Evolutionary conservation across 2,113 vertebrate species (phyloP).

Genomic region (Pseudorectes ferrugineus): DNA sequence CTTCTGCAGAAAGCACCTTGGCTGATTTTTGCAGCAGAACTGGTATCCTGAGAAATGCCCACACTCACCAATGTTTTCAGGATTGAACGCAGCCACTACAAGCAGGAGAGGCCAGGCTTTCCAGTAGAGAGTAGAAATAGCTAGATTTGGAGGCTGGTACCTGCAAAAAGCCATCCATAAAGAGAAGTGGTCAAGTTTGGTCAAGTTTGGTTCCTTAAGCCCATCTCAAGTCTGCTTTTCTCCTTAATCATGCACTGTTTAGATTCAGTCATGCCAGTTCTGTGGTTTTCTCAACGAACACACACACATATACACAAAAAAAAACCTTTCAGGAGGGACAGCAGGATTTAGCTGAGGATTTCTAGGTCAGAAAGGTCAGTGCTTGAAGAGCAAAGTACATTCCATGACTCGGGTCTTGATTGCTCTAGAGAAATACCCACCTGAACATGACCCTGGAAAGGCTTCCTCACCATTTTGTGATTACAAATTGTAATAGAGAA

Average conservation of each 20-base stretch:
- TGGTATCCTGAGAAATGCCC: background rate
- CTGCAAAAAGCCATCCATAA: constrained; percentile 56
- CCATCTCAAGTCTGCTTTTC: background rate
- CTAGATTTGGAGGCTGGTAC: constrained; percentile 94
- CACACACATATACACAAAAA: background rate
- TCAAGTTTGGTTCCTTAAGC: background rate
- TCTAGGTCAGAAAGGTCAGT: background rate
- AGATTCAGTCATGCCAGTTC: background rate
- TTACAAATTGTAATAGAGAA: background rate
- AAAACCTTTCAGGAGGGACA: background rate
- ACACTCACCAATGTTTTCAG: constrained; percentile 91
- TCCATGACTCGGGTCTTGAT: background rate
- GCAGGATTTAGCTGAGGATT: background rate
- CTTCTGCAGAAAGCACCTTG: background rate
- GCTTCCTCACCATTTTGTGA: background rate
- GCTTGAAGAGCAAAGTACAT: background rate
- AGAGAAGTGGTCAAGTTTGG: background rate
- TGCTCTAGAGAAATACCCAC: background rate
- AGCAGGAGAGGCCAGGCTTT: constrained; percentile 96
- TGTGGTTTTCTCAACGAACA: background rate
- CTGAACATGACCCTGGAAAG: background rate
- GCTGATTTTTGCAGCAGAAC: background rate
- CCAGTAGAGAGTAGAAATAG: constrained; percentile 97
- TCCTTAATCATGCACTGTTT: background rate
- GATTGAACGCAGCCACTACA: constrained; percentile 94